Base-by-base conservation (phyloP, 2,797 vertebrate genomes). In the Artibeus lituratus region DNA sequence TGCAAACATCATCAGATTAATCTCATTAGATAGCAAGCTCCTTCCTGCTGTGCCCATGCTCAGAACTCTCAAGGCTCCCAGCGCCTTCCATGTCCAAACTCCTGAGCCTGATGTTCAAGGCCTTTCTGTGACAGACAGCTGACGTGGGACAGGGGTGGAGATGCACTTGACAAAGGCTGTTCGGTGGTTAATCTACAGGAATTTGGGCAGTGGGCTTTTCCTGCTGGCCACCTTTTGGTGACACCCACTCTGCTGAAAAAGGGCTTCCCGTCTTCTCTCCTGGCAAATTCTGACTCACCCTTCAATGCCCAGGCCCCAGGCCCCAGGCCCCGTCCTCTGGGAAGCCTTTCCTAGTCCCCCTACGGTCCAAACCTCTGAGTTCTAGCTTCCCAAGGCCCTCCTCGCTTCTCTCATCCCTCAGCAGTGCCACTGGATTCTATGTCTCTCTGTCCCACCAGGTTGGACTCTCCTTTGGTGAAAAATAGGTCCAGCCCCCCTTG, bases 261-360 rank as follows among this genome's bases (percentile, higher is more conserved):
- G 37, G 70, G 59, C 24, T 81, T 62, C 18, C 57, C 18, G 59
- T 94, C 51, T 80, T 91, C 82, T 92, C 73, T 92, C 37, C 69
- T 70, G 82, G 69, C 9, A 74, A 69, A 42, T 67, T 86, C 78
- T 44, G 65, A 88, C 95, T 94, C 89, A 77, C 57, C 78, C 89
- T 77, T 69, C 82, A 55, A 35, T 78, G 39, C 37, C 59, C 73
- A 82, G 49, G 44, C 86, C 49, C 35, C 69, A 39, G 21, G 88
- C n/a, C n/a, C n/a, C n/a, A n/a, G n/a, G n/a, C n/a, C 62, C 29
- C 44, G 69, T 86, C 62, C 69, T 70, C 57, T 18, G 8, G 49
- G 47, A 70, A 89, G 91, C 77, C 87, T 90, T 87, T 87, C 44
- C 77, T 44, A 62, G 39, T 32, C 22, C 44, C 53, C 21, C 69